Conservation (phyloP, 2,888 invertebrate genomes). For the Dioctria linearis region DNA sequence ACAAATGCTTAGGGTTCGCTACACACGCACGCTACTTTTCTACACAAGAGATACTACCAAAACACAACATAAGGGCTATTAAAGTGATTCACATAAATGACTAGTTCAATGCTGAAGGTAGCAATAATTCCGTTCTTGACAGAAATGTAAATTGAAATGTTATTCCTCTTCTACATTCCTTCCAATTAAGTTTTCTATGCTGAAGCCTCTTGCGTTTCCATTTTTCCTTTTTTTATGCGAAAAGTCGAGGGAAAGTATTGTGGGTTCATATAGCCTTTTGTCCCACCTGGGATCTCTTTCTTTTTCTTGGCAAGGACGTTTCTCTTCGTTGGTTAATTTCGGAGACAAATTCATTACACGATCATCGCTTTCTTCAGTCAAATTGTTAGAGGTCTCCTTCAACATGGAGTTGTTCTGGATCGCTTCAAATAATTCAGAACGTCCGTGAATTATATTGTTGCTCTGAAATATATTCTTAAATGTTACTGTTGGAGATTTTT, state of each 20-base stretch:
- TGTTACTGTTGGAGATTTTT: constrained; percentile 4
- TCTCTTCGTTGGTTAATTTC: constrained; percentile 51
- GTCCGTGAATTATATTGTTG: neutral
- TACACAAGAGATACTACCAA: constrained; percentile 26
- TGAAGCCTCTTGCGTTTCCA: constrained; percentile 69
- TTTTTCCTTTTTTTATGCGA: constrained; percentile 65
- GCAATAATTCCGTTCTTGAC: constrained; percentile 15
- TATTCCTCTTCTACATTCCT: constrained; percentile 64
- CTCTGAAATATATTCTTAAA: constrained; percentile 22
- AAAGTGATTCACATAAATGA: constrained; percentile 48
- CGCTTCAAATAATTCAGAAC: constrained; percentile 14
- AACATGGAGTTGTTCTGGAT: constrained; percentile 15
- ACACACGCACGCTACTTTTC: constrained; percentile 41
- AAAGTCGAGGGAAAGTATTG: constrained; percentile 63
- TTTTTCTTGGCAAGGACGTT: neutral
- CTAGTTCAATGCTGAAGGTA: constrained; percentile 44
- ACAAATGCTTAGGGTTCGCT: constrained; percentile 32
- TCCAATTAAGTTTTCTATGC: constrained; percentile 71
- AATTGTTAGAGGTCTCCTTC: constrained; percentile 38
- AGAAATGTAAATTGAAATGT: constrained; percentile 24
- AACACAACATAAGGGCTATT: constrained; percentile 13
- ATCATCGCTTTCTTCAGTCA: constrained; percentile 22
- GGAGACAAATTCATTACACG: constrained; percentile 52
- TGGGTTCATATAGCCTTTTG: constrained; percentile 60
- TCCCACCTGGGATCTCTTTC: constrained; percentile 11